These are phyloP conservation scores for Cyanocitta stelleri DNA, from an alignment of 2,113 vertebrate genomes.

Conservation along the genomic window DNA sequence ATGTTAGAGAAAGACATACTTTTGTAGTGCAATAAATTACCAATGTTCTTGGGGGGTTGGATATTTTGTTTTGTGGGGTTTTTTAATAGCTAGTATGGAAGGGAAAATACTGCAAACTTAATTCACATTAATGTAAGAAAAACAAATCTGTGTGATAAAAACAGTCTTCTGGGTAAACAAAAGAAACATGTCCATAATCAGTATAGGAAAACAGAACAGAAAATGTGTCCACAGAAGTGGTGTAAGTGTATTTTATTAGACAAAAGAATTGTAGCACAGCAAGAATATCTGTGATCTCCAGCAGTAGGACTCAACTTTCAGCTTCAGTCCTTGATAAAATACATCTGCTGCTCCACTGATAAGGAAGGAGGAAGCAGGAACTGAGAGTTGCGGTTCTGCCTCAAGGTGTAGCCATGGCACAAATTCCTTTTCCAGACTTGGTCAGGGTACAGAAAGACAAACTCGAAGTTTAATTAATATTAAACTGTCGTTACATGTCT, in stretches of 20 bases:
- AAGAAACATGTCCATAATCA: background rate
- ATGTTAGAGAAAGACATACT: background rate
- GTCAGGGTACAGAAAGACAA: background rate
- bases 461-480: background rate
- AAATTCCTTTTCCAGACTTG: background rate
- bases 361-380: background rate
- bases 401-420: background rate
- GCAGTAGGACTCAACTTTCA: background rate
- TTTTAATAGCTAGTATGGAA: background rate
- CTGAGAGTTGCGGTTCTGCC: background rate
- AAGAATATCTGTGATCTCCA: background rate
- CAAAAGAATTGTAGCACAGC: background rate
- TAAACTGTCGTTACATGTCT: background rate
- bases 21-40: background rate
- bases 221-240: background rate
- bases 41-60: background rate
- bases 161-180: background rate
- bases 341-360: background rate
- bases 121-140: background rate
- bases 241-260: background rate
- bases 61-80: background rate
- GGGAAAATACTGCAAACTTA: background rate
- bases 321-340: background rate
- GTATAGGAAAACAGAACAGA: background rate
- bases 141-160: background rate